Evolutionary conservation across 1,140 invertebrate genomes (phyloP).

Genomic region (Drosophila pandora): DNA sequence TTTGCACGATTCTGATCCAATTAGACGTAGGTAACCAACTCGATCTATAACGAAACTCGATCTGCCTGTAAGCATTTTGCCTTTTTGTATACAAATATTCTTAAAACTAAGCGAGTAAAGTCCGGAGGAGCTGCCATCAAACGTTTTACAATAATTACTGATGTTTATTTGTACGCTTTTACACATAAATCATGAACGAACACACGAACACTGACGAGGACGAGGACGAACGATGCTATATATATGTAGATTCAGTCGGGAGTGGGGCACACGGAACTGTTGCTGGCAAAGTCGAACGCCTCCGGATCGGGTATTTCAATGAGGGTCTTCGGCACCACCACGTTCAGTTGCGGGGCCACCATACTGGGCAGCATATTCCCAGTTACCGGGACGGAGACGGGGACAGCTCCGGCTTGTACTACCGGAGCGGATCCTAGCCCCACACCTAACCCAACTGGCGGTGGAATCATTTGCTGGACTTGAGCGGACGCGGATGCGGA

Average conservation of each 20-base stretch:
- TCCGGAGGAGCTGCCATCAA: not conserved
- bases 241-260: constrained; percentile 33
- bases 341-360: constrained; percentile 9
- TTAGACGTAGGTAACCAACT: not conserved
- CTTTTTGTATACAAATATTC: not conserved
- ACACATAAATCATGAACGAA: constrained; percentile 31
- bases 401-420: not conserved
- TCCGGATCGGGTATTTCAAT: constrained; percentile 32
- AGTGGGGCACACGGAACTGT: constrained; percentile 49
- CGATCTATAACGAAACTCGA: no score
- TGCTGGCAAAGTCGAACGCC: constrained; percentile 43
- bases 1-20: not conserved
- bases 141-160: constrained; percentile 27
- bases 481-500: not conserved
- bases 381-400: not conserved
- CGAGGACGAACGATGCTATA: not conserved
- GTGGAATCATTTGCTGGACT: not conserved
- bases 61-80: not conserved
- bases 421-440: not conserved
- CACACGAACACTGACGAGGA: not conserved
- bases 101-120: not conserved
- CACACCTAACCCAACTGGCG: not conserved
- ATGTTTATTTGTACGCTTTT: constrained; percentile 41
- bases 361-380: constrained; percentile 7
- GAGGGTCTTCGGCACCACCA: constrained; percentile 24